Evolutionary conservation across 2,113 vertebrate species (phyloP).

Genomic region (Anolis carolinensis): DNA sequence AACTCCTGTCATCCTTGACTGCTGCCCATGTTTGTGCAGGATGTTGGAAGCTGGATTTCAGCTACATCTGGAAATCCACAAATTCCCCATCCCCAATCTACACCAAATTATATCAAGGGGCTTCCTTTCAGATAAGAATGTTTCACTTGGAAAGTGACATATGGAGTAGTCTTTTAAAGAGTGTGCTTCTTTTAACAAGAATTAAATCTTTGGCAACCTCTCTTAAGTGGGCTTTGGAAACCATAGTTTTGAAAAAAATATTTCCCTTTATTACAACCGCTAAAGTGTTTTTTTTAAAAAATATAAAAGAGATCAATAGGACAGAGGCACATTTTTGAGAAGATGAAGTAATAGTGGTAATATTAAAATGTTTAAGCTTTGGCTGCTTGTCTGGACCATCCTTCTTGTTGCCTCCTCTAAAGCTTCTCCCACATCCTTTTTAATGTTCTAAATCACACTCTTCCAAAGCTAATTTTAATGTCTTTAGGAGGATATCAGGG

Average conservation of each 20-base stretch:
- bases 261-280: background rate
- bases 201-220: background rate
- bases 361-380: background rate
- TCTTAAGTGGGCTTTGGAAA: no score
- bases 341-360: background rate
- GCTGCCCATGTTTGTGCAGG: background rate
- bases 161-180: background rate
- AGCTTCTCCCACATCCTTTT: background rate
- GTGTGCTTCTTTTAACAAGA: background rate
- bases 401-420: background rate
- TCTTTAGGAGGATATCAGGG: no score
- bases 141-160: background rate
- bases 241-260: background rate
- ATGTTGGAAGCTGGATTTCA: background rate
- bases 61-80: background rate
- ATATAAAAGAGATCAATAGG: background rate
- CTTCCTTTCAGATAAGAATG: background rate
- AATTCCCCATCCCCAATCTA: background rate
- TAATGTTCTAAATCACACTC: background rate
- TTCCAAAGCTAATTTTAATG: background rate
- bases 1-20: background rate
- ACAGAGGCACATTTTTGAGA: no score
- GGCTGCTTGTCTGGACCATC: background rate
- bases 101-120: background rate
- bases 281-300: background rate